Conservation (phyloP, 2,888 invertebrate genomes). For the Lamellibrachia columna region DNA sequence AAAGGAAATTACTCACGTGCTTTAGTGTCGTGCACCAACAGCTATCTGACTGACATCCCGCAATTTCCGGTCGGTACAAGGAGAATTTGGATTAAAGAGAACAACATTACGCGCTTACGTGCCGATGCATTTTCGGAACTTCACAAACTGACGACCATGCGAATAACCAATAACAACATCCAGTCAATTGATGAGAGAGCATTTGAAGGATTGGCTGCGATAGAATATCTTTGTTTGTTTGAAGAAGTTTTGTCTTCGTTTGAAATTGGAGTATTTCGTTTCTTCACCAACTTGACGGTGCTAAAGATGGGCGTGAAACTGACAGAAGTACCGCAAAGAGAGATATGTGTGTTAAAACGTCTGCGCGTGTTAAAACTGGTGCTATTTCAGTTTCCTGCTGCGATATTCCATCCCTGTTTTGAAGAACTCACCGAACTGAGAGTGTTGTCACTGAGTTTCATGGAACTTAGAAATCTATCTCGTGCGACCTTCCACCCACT, state of each 20-base stretch:
- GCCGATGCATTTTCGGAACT: not conserved
- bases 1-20: not conserved
- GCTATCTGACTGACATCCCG: not conserved
- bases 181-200: not conserved
- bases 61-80: not conserved
- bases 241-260: not conserved
- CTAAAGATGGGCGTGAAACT: not conserved
- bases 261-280: not conserved
- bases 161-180: not conserved
- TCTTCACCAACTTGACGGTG: not conserved
- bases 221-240: not conserved
- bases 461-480: not conserved
- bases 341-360: not conserved
- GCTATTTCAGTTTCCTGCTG: not conserved
- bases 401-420: not conserved
- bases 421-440: not conserved
- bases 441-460: not conserved
- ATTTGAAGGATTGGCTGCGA: not conserved
- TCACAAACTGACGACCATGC: not conserved
- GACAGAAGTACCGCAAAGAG: not conserved
- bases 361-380: not conserved
- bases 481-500: no score
- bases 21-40: not conserved
- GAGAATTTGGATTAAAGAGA: not conserved
- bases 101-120: not conserved